Base-by-base conservation (phyloP, 2,888 invertebrate genomes). In the Sylvicola fuscatus region DNA sequence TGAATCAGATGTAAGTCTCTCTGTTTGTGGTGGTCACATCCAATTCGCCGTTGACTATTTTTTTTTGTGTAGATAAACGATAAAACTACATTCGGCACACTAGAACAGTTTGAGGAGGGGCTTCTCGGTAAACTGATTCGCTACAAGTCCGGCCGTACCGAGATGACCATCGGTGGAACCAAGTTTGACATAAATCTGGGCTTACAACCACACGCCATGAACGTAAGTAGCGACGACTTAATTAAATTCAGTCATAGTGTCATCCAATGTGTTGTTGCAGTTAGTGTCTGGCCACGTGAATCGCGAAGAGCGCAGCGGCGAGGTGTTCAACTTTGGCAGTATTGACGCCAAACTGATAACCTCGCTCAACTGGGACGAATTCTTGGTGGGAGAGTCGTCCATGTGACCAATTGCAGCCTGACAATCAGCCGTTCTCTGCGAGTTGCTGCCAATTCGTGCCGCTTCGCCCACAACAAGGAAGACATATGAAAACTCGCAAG, bases 161-260 rank as follows among this genome's bases (percentile, higher is more conserved):
- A 65, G 34, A 50, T 71, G 6, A 45, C 56, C 8, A 55, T 71
- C 1, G 71, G 70, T 0, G 64, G 67, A 38, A 63, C 67, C 0
- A 48, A 56, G 14, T 70, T 68, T 43, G 70, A 71, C 53, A 61
- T 72, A 7, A 60, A 61, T 32, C 55, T 66, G 41, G 71, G 71
- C 12, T 65, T 68, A 1, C 66, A 68, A 36, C 53, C 68, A 0
- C 63, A 66, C 1, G 69, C 67, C 47, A 52, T 66, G 42, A 69
- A 70, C 47, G 51, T 46, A 39, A 30, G 27, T 33, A 11, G 12
- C 31, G 3, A n/a, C n/a, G n/a, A n/a, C n/a, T n/a, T n/a, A n/a
- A n/a, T n/a, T n/a, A n/a, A n/a, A n/a, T n/a, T n/a, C n/a, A n/a
- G n/a, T n/a, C n/a, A n/a, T n/a, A n/a, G n/a, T n/a, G n/a, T n/a